Conservation (phyloP, 2,888 invertebrate genomes). For the Corbicula japonica region DNA sequence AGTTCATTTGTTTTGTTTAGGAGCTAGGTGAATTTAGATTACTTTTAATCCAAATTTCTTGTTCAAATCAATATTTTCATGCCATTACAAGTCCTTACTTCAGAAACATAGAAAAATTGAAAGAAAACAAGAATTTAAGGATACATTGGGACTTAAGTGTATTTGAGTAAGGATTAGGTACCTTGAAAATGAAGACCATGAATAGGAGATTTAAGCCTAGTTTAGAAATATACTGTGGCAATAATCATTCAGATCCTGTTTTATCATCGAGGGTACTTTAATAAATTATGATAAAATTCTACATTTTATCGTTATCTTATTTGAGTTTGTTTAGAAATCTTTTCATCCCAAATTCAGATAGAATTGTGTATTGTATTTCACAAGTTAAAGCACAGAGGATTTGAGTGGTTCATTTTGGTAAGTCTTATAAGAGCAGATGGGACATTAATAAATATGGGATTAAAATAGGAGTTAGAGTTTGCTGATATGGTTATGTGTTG, state of each 20-base stretch:
- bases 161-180: constrained; percentile 29
- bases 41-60: neutral
- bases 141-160: constrained; percentile 1
- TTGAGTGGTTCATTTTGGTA: no score
- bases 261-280: constrained; percentile 27
- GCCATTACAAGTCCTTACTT: neutral
- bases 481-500: neutral
- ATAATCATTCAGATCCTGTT: constrained; percentile 24
- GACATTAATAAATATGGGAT: neutral
- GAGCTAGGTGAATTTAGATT: neutral
- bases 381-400: no score
- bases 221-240: constrained; percentile 9
- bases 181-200: constrained; percentile 3
- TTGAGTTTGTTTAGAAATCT: constrained; percentile 25
- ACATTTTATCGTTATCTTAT: constrained; percentile 19
- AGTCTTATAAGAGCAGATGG: constrained; percentile 13
- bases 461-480: neutral
- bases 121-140: constrained; percentile 19
- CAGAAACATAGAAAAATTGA: neutral
- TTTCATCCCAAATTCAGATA: constrained; percentile 21
- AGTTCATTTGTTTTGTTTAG: neutral
- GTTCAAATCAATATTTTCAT: neutral
- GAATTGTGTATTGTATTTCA: no score
- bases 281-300: constrained; percentile 34
- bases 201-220: neutral